These are phyloP conservation scores for Erethizon dorsatum DNA, from an alignment of 2,797 vertebrate genomes.

Conservation along the genomic window DNA sequence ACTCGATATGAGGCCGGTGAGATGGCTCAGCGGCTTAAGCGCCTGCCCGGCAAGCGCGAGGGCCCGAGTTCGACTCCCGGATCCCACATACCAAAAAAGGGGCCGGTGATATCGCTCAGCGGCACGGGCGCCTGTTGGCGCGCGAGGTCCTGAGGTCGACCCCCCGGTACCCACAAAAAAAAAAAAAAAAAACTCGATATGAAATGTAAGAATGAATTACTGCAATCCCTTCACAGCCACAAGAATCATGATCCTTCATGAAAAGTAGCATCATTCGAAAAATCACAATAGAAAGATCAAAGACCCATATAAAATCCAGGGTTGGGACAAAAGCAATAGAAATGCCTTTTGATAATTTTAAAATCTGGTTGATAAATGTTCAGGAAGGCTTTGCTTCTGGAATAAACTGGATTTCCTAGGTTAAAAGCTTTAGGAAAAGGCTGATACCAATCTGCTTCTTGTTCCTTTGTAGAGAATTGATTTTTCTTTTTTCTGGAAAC, in stretches of 20 bases:
- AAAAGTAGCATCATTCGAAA: constrained; percentile 42
- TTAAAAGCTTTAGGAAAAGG: background rate
- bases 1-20: constrained; percentile 62
- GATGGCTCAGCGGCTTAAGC: too few relatives aligned
- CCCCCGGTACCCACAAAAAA: too few relatives aligned
- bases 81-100: too few relatives aligned
- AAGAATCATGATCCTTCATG: constrained; percentile 45
- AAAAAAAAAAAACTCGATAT: constrained; percentile 64
- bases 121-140: too few relatives aligned
- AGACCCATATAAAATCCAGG: background rate
- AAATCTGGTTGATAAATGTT: constrained; percentile 20
- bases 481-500: background rate
- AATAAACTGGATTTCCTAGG: constrained; percentile 4
- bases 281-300: constrained; percentile 35
- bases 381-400: constrained; percentile 41
- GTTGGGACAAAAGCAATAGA: background rate
- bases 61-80: too few relatives aligned
- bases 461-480: background rate
- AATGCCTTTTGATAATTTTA: constrained; percentile 45
- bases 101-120: too few relatives aligned
- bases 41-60: too few relatives aligned
- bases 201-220: constrained; percentile 69
- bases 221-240: constrained; percentile 40
- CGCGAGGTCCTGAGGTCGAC: too few relatives aligned
- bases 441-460: background rate